These are phyloP conservation scores for Tylochromis polylepis DNA, from an alignment of 2,113 vertebrate genomes.

Conservation along the genomic window DNA sequence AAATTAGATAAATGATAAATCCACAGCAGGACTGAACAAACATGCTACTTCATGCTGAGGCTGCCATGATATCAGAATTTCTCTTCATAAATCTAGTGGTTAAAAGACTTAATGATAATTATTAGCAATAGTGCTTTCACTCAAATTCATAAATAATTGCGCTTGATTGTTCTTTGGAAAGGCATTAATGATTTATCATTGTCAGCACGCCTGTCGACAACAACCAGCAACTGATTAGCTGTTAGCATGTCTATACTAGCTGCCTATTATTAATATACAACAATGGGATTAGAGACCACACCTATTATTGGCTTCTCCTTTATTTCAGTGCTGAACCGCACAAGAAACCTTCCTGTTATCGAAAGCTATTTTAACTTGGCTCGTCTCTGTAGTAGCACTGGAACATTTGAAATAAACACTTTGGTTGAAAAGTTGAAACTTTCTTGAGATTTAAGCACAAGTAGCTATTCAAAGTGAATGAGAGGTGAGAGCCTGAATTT, in stretches of 20 bases:
- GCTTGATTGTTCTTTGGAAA: fast-evolving
- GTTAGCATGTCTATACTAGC: background rate
- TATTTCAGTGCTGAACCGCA: background rate
- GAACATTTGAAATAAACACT: background rate
- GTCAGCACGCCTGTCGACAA: background rate
- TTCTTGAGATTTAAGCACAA: background rate
- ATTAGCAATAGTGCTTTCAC: background rate
- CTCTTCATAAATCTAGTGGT: background rate
- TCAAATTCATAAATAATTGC: background rate
- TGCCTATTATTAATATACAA: background rate
- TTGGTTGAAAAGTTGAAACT: background rate
- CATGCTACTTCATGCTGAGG: background rate
- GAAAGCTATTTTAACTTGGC: background rate
- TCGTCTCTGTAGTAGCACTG: background rate
- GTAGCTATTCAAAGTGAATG: background rate
- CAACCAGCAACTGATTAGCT: background rate
- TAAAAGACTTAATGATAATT: background rate
- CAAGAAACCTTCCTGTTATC: background rate
- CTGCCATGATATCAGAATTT: background rate
- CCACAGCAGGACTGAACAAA: background rate
- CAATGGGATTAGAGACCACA: background rate
- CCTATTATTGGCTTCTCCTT: background rate
- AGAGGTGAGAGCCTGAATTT: background rate
- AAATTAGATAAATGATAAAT: background rate
- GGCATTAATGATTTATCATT: background rate